These are phyloP conservation scores for Otocyon megalotis DNA, from an alignment of 2,113 vertebrate species.

Conservation along the genomic window DNA sequence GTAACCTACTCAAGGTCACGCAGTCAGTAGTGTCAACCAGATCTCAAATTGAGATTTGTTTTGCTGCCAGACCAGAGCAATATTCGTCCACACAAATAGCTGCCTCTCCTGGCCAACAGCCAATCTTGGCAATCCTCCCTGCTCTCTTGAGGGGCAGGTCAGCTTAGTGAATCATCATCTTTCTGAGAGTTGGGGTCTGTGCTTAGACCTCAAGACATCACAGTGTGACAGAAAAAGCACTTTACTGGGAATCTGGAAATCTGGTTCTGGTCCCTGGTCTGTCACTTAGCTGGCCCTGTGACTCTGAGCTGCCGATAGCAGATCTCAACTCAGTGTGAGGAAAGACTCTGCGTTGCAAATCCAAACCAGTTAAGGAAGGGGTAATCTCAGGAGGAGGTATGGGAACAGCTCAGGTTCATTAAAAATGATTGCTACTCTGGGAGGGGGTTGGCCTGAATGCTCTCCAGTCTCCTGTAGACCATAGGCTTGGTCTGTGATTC, in stretches of 20 bases:
- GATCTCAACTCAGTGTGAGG: neutral
- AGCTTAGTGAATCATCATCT: constrained; percentile 15
- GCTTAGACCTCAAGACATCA: neutral
- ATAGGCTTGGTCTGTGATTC: constrained; percentile 9
- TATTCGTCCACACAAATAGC: neutral
- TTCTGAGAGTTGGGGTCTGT: neutral
- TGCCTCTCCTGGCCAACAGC: neutral
- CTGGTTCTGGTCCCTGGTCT: neutral
- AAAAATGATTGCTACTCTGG: neutral
- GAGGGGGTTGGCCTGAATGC: neutral
- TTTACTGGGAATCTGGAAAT: constrained; percentile 2
- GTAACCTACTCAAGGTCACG: constrained; percentile 37
- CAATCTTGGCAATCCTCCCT: neutral
- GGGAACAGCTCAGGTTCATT: neutral
- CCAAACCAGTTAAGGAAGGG: neutral
- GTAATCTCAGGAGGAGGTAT: neutral
- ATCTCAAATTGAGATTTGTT: constrained; percentile 27
- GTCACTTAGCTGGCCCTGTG: neutral
- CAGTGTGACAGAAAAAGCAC: constrained; percentile 26
- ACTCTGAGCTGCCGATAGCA: constrained; percentile 1
- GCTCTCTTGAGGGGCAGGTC: neutral
- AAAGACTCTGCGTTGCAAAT: neutral
- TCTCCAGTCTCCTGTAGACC: constrained; percentile 9
- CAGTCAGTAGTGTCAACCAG: neutral
- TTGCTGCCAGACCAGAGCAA: neutral